A percentile compares a stretch with the other conserved stretches of the same genome.
Evolutionary conservation across 2,113 vertebrate species (phyloP).

Genomic region (Nesogale talazaci): DNA sequence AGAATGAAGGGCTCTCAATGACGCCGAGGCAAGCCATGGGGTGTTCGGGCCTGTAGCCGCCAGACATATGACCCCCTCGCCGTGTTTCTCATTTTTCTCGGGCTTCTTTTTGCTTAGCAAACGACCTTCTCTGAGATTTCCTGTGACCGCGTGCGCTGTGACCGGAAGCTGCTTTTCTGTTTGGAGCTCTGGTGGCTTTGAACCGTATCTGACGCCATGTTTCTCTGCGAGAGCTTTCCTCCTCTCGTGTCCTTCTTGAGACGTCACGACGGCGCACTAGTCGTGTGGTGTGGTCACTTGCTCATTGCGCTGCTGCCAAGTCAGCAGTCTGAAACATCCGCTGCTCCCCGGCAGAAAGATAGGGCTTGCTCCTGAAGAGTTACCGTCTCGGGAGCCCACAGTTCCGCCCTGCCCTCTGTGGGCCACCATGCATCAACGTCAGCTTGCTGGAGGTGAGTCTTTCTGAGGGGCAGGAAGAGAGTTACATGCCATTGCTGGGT

Average conservation of each 20-base stretch:
- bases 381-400: too few species aligned
- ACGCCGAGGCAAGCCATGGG: neutral
- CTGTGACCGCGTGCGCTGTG: neutral
- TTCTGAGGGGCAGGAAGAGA: neutral
- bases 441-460: too few species aligned
- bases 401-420: too few species aligned
- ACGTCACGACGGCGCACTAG: neutral
- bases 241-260: neutral
- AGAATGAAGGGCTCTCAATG: conserved; percentile 6
- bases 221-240: neutral
- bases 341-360: too few species aligned
- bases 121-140: conserved; percentile 27
- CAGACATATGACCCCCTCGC: neutral
- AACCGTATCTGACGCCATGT: neutral
- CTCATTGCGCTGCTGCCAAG: too few species aligned
- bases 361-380: too few species aligned
- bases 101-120: neutral
- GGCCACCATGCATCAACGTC: too few species aligned
- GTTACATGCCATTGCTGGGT: neutral
- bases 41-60: too few species aligned
- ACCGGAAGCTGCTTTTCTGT: neutral
- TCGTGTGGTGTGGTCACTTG: too few species aligned
- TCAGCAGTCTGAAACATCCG: too few species aligned
- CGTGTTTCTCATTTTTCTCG: neutral
- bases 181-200: neutral